Percentiles rank a stretch among this genome's conserved stretches.
These are phyloP conservation scores for Limonius californicus DNA, from an alignment of 1,140 invertebrate genomes.

Conservation along the genomic window DNA sequence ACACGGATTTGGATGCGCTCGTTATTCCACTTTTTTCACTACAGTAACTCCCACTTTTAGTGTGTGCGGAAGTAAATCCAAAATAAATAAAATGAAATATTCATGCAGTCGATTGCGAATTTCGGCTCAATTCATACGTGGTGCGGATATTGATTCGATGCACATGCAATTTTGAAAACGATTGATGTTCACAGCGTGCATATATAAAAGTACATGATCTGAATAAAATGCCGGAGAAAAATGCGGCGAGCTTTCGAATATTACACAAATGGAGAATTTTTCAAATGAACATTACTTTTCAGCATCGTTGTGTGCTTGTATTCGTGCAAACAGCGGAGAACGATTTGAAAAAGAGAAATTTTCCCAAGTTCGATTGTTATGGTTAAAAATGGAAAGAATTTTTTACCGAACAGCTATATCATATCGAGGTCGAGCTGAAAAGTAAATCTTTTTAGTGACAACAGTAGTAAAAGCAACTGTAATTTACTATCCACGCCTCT, in stretches of 20 bases:
- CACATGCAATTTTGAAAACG: slow-evolving; percentile 15
- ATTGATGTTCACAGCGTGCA: slow-evolving; percentile 7
- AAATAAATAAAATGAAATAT: slow-evolving; percentile 12
- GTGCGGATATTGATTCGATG: slow-evolving; percentile 4
- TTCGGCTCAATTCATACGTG: slow-evolving; percentile 7
- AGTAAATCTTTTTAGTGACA: slow-evolving; percentile 18
- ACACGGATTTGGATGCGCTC: too few species aligned
- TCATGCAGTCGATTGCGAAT: slow-evolving; percentile 13
- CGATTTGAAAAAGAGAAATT: too few species aligned
- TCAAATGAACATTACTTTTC: slow-evolving; percentile 3
- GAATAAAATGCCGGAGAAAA: slow-evolving; percentile 1
- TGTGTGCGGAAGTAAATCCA: background rate
- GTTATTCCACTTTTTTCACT: too few species aligned
- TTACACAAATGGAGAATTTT: background rate
- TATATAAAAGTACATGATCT: background rate
- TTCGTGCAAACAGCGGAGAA: too few species aligned
- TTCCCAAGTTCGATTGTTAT: too few species aligned
- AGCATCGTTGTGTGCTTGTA: background rate
- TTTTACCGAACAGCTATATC: background rate
- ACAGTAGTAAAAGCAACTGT: slow-evolving; percentile 25
- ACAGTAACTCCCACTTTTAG: too few species aligned
- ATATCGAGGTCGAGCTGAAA: background rate
- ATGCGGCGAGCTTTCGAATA: background rate
- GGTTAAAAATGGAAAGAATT: background rate
- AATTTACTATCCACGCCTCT: slow-evolving; percentile 28